phyloP scores from a whole-genome alignment of 2,113 vertebrate species.

The Macrotis lagotis region DNA sequence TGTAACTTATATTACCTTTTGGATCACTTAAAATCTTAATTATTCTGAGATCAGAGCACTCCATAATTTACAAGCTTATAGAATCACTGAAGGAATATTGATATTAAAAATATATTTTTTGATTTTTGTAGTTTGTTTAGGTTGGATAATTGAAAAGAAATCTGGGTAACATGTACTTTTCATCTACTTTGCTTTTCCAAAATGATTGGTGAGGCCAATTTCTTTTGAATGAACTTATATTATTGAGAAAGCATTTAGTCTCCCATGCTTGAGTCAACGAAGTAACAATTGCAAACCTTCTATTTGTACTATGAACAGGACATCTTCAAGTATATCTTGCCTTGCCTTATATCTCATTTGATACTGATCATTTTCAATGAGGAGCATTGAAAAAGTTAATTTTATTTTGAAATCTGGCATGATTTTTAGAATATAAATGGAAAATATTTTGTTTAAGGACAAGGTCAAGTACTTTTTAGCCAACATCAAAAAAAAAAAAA shows the following conservation, averaged over 20 bases:
- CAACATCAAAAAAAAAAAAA: background rate
- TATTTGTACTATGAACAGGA: background rate
- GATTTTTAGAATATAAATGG: background rate
- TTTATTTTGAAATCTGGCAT: background rate
- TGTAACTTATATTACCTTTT: background rate
- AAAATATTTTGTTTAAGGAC: background rate
- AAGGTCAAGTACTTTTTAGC: background rate
- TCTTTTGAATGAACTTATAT: background rate
- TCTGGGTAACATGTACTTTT: background rate
- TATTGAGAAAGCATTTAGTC: background rate
- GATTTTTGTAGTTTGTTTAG: background rate
- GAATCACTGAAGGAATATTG: background rate
- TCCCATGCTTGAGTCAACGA: background rate
- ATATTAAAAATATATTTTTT: background rate
- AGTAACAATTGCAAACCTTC: too few relatives aligned
- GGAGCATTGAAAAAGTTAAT: background rate
- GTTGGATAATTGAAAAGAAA: background rate
- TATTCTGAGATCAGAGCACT: background rate
- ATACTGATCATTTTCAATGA: background rate
- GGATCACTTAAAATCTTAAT: background rate
- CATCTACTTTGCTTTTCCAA: background rate
- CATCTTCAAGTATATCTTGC: background rate
- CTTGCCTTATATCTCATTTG: background rate
- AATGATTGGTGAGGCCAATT: background rate
- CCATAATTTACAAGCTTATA: background rate